Conservation (phyloP, 2,888 invertebrate species). For the Melieria omissa region DNA sequence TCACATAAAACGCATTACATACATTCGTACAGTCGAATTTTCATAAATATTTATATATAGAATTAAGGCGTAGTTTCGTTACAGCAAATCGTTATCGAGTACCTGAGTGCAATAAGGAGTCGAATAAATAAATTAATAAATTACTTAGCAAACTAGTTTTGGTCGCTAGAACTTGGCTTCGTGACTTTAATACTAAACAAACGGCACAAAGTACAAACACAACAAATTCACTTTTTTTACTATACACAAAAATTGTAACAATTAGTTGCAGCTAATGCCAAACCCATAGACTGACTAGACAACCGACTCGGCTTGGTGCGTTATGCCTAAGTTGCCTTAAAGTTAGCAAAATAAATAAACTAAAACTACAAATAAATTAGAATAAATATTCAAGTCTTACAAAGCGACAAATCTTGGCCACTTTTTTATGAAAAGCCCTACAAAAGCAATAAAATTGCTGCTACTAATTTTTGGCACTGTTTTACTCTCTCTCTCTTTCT, state of each 20-base stretch:
- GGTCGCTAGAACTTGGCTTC: no score
- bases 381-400: slow-evolving; percentile 36
- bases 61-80: no score
- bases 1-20: no score
- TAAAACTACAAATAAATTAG: slow-evolving; percentile 46
- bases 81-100: no score
- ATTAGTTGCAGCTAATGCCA: neutral
- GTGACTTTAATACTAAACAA: no score
- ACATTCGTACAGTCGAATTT: no score
- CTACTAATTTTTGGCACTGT: slow-evolving; percentile 41
- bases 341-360: slow-evolving; percentile 31
- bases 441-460: neutral
- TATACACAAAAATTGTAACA: no score
- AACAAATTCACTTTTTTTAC: neutral
- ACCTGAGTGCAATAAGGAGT: no score
- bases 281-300: slow-evolving; percentile 36
- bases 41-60: no score
- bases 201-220: neutral
- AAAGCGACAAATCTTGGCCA: neutral
- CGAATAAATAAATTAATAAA: no score
- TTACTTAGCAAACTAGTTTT: no score
- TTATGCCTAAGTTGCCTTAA: slow-evolving; percentile 30
- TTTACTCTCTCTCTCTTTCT: slow-evolving; percentile 3
- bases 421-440: neutral
- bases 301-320: slow-evolving; percentile 24